Base-by-base conservation (phyloP, 2,113 vertebrate species). In the Herpetotheres cachinnans region DNA sequence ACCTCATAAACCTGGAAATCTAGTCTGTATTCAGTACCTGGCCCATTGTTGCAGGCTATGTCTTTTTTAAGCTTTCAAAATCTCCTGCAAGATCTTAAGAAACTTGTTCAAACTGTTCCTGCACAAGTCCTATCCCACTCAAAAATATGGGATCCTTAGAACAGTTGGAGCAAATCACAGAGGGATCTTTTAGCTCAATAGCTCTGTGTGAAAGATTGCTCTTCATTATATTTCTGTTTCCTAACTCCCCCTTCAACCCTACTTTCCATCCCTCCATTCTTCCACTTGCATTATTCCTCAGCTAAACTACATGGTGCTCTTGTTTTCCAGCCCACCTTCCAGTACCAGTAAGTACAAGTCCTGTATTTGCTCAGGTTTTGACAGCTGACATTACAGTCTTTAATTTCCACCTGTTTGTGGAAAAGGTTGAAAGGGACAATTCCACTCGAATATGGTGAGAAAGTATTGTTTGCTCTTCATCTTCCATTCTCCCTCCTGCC, bases 191-290 rank as follows among this genome's bases (percentile, higher is more conserved):
- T 63, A 71, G 4, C 11, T 49, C 56, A 61, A 32, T 4, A 71
- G 10, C 3, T 71, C 1, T 70, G 78, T 30, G 5, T 52, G 29
- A 63, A 66, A 84, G 22, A 58, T 46, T 55, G 25, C 4, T 56
- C 40, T 89, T 74, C 2, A 1, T n/a, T 54, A 25, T 49, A 54
- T 54, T 90, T 54, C 19, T 67, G 16, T 63, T 94, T 87, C n/a
- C 19, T 78, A 11, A 12, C 8, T 13, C 11, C 13, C 3, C 9
- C 4, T 2, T n/a, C n/a, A n/a, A n/a, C n/a, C n/a, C n/a, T n/a
- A n/a, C n/a, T 27, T 73, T 91, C 67, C 49, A 59, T 69, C 20
- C 40, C 18, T 83, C 18, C 17, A 16, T 80, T 92, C 27, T 90
- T 92, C n/a, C 27, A 46, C n/a, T 76, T 54, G 7, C 18, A 42